Base-by-base conservation (phyloP, 1,140 invertebrate genomes). In the Conus ventricosus region DNA sequence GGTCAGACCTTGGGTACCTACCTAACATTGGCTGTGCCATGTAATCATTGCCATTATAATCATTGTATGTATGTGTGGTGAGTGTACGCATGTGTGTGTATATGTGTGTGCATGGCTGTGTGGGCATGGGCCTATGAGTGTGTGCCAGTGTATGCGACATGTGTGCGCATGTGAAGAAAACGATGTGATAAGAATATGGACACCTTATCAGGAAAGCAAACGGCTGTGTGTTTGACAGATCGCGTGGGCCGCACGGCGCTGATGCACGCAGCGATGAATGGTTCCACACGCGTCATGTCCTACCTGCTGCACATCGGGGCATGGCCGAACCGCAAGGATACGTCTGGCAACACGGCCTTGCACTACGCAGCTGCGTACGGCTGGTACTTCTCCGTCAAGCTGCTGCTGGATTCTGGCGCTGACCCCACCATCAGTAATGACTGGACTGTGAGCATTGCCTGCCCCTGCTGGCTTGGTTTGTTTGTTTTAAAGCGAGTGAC, bases 321-420 rank as follows among this genome's bases (percentile, higher is more conserved):
- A 96, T 88, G 97, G 92, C 95, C 97, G 0, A 97, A 98, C 93
- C 96, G 96, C 88, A 91, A 93, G 23, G 97, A 98, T 93, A 95
- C 96, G 1, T 97, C 97, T 90, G 96, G 97, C 15, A 98, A 97
- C 91, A 97, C 97, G 20, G 96, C 97, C 0, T 94, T 98, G 20
- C 97, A 98, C 94, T 98, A 98, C 93, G 97, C 98, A 0, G 96
- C 97, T 88, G 96, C 96, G 0, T 96, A 96, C 94, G 96, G 96
- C 5, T 96, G 96, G 96, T 95, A 95, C 88, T 96, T 95, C 91
- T 95, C 95, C 86, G 90, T 95, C 15, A 94, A 96, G 86, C 88
- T 96, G 10, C 91, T 96, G 55, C 90, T 96, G 6, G 95, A 96
- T 85, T 95, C 95, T 83, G 96, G 95, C 23, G 95, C 95, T 13